These are phyloP conservation scores for Melanotaenia boesemani DNA, from an alignment of 2,797 vertebrate genomes.

Conservation along the genomic window DNA sequence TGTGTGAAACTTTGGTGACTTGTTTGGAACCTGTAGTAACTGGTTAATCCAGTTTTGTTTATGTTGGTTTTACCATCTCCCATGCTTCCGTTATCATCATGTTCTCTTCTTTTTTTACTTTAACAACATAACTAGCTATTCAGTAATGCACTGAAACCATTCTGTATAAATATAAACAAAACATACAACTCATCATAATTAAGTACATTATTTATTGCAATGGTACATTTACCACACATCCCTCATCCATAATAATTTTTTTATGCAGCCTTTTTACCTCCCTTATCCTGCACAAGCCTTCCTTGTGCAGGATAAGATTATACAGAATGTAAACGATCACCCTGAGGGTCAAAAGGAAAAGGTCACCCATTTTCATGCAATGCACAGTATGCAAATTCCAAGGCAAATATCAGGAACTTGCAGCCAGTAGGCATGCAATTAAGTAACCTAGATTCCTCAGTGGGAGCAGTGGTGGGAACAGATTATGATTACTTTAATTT, in stretches of 20 bases:
- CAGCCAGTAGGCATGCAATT: conserved; percentile 40
- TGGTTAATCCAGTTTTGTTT: conserved; percentile 55
- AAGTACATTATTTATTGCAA: conserved; percentile 45
- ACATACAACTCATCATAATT: conserved; percentile 29
- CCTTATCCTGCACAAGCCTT: conserved; percentile 5
- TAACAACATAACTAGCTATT: conserved; percentile 14
- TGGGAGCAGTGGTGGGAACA: neutral
- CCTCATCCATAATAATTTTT: conserved; percentile 23
- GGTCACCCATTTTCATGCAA: conserved; percentile 61
- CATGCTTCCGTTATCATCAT: conserved; percentile 15
- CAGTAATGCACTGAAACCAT: conserved; percentile 15
- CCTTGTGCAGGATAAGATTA: conserved; percentile 33
- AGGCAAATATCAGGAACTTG: conserved; percentile 56
- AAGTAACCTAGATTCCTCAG: conserved; percentile 25
- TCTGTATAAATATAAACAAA: conserved; percentile 16
- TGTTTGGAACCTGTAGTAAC: conserved; percentile 37
- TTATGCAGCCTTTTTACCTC: conserved; percentile 6
- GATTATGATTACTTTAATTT: conserved; percentile 42
- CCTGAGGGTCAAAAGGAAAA: conserved; percentile 67
- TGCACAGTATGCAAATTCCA: conserved; percentile 66
- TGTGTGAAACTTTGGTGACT: conserved; percentile 40
- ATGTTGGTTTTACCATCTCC: conserved; percentile 32
- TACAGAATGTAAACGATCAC: conserved; percentile 57
- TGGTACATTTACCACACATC: conserved; percentile 22
- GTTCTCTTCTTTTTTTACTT: conserved; percentile 22